A percentile compares a stretch with the other conserved stretches of the same genome.
These are phyloP conservation scores for Drosophila watanabei DNA, from an alignment of 1,140 invertebrate genomes.

Conservation along the genomic window DNA sequence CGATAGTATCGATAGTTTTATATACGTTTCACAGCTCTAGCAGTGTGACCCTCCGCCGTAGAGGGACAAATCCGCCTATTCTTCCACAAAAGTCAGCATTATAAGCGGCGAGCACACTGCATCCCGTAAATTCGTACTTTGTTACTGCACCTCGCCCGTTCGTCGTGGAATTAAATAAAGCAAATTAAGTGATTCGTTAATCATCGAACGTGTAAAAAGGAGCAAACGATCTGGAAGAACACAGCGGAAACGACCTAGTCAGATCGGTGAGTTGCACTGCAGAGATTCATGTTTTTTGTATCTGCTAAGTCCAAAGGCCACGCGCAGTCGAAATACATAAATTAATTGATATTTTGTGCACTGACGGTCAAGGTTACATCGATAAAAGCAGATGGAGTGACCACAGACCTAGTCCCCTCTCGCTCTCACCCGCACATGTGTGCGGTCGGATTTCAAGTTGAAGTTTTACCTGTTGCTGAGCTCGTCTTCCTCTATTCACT, in stretches of 20 bases:
- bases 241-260: conserved; percentile 9
- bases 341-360: conserved; percentile 48
- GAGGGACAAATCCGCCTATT: neutral
- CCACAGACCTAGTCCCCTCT: conserved; percentile 9
- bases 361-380: conserved; percentile 77
- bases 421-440: conserved; percentile 11
- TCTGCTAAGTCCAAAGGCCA: conserved; percentile 19
- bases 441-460: conserved; percentile 66
- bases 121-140: conserved; percentile 3
- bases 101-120: conserved; percentile 4
- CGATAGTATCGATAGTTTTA: too few species aligned
- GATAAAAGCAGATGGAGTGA: conserved; percentile 53
- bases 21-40: neutral
- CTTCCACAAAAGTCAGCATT: neutral
- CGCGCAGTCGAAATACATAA: conserved; percentile 37
- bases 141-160: conserved; percentile 40
- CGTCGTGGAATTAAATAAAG: conserved; percentile 32
- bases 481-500: conserved; percentile 29
- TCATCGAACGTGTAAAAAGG: conserved; percentile 24
- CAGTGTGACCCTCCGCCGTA: neutral
- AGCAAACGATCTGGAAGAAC: conserved; percentile 24
- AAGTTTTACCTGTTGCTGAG: conserved; percentile 67
- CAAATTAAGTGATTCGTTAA: conserved; percentile 31
- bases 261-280: conserved; percentile 22
- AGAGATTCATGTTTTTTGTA: neutral